Evolutionary conservation across 2,888 invertebrate species (phyloP), one percentile per base, ranked within the genome.

Genomic region (Glyphotaelius pellucidus): DNA sequence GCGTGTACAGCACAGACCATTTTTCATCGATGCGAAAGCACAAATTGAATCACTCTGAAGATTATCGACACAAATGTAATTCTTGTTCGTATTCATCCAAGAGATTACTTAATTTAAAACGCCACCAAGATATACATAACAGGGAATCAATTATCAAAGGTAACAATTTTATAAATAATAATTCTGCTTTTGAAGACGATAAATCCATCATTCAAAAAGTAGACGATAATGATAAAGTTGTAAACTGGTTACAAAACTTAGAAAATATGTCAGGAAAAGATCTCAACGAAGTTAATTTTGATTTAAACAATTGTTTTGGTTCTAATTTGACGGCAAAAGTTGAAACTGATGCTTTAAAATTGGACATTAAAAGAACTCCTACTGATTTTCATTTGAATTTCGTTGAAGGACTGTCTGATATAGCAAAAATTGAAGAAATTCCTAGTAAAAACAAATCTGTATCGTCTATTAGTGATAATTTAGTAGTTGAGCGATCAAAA

Each of bases 11-110:
- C n/a, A 92, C 89, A 9, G 90, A 92, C 31, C 90, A 90, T 35
- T 92, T 88, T 31, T 90, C 90, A 12, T 90, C 92, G 1, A 89
- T 92, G 88, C 84, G 92, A 32, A 92, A 92, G 79, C 92, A 92
- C 79, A 88, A 90, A 89, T 89, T 92, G 47, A 92, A 90, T 25
- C 92, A 92, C 38, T 90, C 89, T 1, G 92, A 88, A 32, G 79
- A 92, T 47, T 90, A 83, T 32, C 87, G 81, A 47, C 90, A 80
- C 80, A 90, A 90, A 30, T 92, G 92, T 47, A 89, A 90, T 38
- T 52, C 42, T 31, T 92, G 92, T 47, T 90, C 90, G n/a, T 92
- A 92, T 31, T 88, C 92, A 9, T 88, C 92, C n/a, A 92, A 92
- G 80, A 88, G 90, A 79, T 84, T 80, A 80, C 90, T 84, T 25